Conservation (phyloP, 92 coral and sea anemone species). For the Blastomussa wellsi region DNA sequence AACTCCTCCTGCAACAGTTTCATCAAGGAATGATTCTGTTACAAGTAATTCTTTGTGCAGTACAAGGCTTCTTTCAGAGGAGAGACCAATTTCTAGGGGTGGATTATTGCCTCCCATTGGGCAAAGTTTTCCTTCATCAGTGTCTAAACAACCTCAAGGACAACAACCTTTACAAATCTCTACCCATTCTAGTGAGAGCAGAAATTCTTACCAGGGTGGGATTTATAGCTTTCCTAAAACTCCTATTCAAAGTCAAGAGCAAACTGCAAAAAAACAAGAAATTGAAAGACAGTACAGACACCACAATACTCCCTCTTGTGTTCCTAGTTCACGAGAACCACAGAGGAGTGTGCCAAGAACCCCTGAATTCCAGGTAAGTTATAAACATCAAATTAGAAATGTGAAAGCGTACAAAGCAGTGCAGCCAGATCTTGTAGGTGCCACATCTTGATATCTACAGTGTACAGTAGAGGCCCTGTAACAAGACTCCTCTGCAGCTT, state of each 20-base stretch:
- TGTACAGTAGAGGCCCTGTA: too few relatives aligned
- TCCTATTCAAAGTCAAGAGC: slow-evolving; percentile 12
- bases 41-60: slow-evolving; percentile 15
- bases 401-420: not conserved
- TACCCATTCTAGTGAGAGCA: not conserved
- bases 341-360: slow-evolving; percentile 26
- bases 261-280: not conserved
- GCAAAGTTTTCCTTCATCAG: slow-evolving; percentile 21
- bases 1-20: slow-evolving; percentile 13
- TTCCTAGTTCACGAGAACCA: slow-evolving; percentile 11
- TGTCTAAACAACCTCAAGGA: slow-evolving; percentile 26
- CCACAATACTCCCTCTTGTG: not conserved
- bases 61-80: slow-evolving; percentile 11
- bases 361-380: slow-evolving; percentile 22
- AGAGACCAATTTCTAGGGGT: slow-evolving; percentile 38
- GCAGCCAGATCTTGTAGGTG: not conserved
- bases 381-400: not conserved
- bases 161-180: slow-evolving; percentile 6
- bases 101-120: slow-evolving; percentile 38
- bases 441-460: too few relatives aligned
- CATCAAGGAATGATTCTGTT: slow-evolving; percentile 14
- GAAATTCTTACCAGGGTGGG: slow-evolving; percentile 17
- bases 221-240: slow-evolving; percentile 21
- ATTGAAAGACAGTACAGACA: not conserved
- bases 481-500: too few relatives aligned